Base-by-base conservation (phyloP, 1,140 invertebrate genomes). In the Drosophila pectinifera region DNA sequence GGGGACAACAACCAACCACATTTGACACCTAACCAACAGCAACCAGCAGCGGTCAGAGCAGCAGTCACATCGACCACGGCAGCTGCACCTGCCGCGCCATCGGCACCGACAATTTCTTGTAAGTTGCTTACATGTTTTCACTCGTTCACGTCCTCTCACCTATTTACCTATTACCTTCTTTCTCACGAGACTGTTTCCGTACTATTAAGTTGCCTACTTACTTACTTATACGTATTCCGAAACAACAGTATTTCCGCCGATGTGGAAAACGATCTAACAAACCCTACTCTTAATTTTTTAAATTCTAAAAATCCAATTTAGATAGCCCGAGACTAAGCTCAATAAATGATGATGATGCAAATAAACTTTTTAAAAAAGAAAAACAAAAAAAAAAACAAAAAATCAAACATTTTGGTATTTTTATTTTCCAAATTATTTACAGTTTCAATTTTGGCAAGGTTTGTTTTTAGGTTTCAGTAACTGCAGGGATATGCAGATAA, bases 101-200 rank as follows among this genome's bases (percentile, higher is more conserved):
- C 84, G 67, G 77, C 83, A 67, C 73, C 89, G 78, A 85, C 89
- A 86, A 86, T 91, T 91, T 91, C 91, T 92, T 92, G 91, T 92
- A 92, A 91, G 91, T 91, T 90, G 73, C 73, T 69, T 59, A 65
- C 70, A 76, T 90, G 63, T 76, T 68, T 67, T 61, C 20, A 53
- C 16, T 61, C 41, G 43, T 63, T 36, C 59, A 62, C 56, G 51
- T 49, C 51, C 34, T 70, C 48, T 38, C 49, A 10, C 28, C 48
- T n/a, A 31, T 22, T 18, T 58, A 64, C 26, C 26, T 53, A 14
- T 64, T 46, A 82, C 69, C 78, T 73, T 48, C 55, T 58, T 69
- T 63, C 39, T 67, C 45, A 61, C 54, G 46, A 80, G 78, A 79
- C 42, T 62, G 55, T 70, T 68, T 73, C 54, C 34, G 10, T 68